These are phyloP conservation scores for Prunella strophiata DNA, from an alignment of 2,797 vertebrate species.

Conservation along the genomic window DNA sequence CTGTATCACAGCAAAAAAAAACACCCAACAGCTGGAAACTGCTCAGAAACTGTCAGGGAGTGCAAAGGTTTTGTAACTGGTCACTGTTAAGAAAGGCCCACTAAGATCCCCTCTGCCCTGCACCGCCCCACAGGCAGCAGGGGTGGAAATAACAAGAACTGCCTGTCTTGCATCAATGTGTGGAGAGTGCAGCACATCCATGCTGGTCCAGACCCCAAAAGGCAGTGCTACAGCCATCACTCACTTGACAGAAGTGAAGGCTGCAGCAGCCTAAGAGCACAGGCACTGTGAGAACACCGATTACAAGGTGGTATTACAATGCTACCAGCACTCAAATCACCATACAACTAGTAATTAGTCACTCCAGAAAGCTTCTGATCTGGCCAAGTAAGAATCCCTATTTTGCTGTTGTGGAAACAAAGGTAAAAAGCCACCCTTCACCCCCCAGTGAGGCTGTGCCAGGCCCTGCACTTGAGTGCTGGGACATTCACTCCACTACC, in stretches of 20 bases:
- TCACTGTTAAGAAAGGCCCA: background rate
- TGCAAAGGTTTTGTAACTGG: background rate
- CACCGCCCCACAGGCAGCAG: background rate
- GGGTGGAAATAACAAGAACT: background rate
- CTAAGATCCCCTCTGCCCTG: background rate
- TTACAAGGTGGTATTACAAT: slow-evolving; percentile 62
- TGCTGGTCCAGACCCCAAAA: slow-evolving; percentile 34
- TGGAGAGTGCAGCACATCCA: background rate
- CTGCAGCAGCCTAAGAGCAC: slow-evolving; percentile 41
- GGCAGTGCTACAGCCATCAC: slow-evolving; percentile 40
- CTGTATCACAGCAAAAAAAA: background rate
- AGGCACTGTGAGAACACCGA: slow-evolving; percentile 49
- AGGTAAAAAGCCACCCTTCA: slow-evolving; percentile 53
- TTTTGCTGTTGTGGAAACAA: slow-evolving; percentile 62
- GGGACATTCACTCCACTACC: slow-evolving; percentile 23
- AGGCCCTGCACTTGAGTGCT: slow-evolving; percentile 31
- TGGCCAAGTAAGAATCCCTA: slow-evolving; percentile 16
- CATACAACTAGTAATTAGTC: slow-evolving; percentile 66
- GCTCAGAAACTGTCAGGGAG: background rate
- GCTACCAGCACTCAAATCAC: slow-evolving; percentile 62
- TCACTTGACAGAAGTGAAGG: slow-evolving; percentile 56
- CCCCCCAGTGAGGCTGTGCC: slow-evolving; percentile 1
- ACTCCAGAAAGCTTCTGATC: slow-evolving; percentile 65
- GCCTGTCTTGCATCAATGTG: background rate
- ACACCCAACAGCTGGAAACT: background rate